Base-by-base conservation (phyloP, 92 coral and sea anemone species). In the Phenganax subtilis region DNA sequence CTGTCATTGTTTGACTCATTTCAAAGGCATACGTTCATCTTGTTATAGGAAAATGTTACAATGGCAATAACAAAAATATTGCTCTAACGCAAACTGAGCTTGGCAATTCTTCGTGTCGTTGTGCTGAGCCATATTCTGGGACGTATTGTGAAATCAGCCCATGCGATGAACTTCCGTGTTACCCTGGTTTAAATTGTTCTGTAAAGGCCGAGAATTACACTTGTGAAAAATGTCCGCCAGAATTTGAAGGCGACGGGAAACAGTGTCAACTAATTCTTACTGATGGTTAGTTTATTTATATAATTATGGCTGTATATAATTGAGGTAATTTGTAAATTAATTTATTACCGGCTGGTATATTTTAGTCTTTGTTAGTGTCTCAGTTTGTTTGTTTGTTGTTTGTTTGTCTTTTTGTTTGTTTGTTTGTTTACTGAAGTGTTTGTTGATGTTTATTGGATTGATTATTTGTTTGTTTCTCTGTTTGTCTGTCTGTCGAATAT, bases 221-320 rank as follows among this genome's bases (percentile, higher is more conserved):
- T 0, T 68, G 73, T 11, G 73, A 53, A 3, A 68, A 28, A 12
- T 68, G 73, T 68, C 73, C 73, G 53, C 3, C 53, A 9, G 47
- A 10, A 4, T 28, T 29, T 28, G 73, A 68, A 29, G 73, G 73
- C 47, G 73, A 68, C 29, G 73, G 73, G 14, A 37, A 29, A 68
- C 16, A 68, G 0, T 68, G 73, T 68, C 54, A 68, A 20, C 73
- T 68, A 30, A 37, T 64, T 64, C 47, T 68, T 30, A 27, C 73
- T 30, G 73, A 68, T 29, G 54, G 73, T 68, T 0, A 66, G 72
- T 66, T 20, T 12, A 20, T 64, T 28, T 53, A 68, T 17, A 37
- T 68, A 37, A 37, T 37, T 0, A 37, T 37, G 47, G 47, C 47
- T 37, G 1, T 37, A 37, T 37, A 37, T 37, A 1, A 37, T 37